phyloP scores from a whole-genome alignment of 2,797 vertebrate genomes.

The Siniperca undulata region DNA sequence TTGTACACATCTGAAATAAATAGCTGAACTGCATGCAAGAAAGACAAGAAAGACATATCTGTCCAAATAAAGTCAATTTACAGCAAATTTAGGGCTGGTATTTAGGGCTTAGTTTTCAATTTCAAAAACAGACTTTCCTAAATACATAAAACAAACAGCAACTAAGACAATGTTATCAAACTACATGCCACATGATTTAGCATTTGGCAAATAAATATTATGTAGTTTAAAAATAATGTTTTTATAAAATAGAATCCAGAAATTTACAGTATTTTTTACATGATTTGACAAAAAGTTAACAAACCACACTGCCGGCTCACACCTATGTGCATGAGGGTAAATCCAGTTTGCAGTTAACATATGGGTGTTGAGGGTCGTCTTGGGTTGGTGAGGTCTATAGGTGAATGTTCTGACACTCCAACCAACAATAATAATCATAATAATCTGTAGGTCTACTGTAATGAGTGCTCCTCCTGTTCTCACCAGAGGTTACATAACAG shows the following conservation, averaged over 20 bases:
- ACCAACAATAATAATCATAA: slow-evolving; percentile 2
- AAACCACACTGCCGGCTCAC: not conserved
- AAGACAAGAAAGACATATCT: not conserved
- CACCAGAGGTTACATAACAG: slow-evolving; percentile 65
- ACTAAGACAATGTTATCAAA: not conserved
- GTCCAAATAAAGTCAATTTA: not conserved
- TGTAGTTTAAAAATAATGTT: not conserved
- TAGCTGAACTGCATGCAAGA: slow-evolving; percentile 1
- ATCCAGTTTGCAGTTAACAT: slow-evolving; percentile 2
- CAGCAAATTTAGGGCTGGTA: not conserved
- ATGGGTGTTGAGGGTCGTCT: slow-evolving; percentile 1
- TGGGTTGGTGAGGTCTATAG: slow-evolving; percentile 8
- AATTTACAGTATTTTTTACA: not conserved
- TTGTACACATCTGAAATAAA: not conserved
- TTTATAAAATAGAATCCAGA: not conserved
- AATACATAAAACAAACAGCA: not conserved
- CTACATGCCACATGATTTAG: not conserved
- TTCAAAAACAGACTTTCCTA: not conserved
- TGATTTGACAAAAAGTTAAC: not conserved
- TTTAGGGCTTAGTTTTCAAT: not conserved
- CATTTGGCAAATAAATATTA: not conserved
- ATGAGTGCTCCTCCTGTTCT: slow-evolving; percentile 43
- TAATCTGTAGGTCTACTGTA: slow-evolving; percentile 32
- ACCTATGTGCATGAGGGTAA: not conserved
- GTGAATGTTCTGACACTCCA: slow-evolving; percentile 36